Conservation (phyloP, 2,113 vertebrate genomes). For the Egretta garzetta region DNA sequence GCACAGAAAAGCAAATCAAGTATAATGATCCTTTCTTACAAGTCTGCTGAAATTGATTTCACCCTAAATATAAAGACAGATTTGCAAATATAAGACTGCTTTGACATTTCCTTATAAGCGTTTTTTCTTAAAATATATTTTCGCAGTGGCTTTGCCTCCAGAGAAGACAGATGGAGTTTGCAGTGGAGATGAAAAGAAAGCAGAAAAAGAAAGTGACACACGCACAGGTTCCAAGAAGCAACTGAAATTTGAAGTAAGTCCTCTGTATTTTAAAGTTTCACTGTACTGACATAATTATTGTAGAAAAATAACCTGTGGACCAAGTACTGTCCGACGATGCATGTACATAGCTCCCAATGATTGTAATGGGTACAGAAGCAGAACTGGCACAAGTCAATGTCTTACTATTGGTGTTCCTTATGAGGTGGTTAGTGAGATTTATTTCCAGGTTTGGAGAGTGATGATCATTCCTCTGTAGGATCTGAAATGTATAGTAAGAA, state of each 20-base stretch:
- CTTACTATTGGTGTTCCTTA: not conserved
- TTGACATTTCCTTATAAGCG: conserved; percentile 28
- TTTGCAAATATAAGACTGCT: conserved; percentile 54
- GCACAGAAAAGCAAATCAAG: conserved; percentile 60
- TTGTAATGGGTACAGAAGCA: not conserved
- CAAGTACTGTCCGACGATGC: not conserved
- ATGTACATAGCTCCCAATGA: not conserved
- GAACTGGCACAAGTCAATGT: not conserved
- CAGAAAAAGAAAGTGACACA: conserved; percentile 82
- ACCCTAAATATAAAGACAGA: conserved; percentile 23
- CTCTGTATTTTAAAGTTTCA: not conserved
- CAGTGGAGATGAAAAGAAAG: conserved; percentile 87
- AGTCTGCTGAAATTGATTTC: conserved; percentile 43
- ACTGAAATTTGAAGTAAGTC: conserved; percentile 95
- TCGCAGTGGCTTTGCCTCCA: conserved; percentile 91
- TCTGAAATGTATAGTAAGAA: not conserved
- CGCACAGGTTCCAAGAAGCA: conserved; percentile 86
- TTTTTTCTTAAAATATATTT: conserved; percentile 42
- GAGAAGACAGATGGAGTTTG: conserved; percentile 90
- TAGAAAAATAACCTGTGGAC: conserved; percentile 35
- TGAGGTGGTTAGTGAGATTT: not conserved
- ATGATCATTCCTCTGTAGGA: not conserved
- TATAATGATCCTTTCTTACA: conserved; percentile 51
- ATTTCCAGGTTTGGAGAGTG: not conserved
- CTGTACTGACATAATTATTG: conserved; percentile 8